Percentiles rank a stretch among this genome's conserved stretches.
These are phyloP conservation scores for Isaurus tuberculatus DNA, from an alignment of 92 coral and sea anemone species.

Conservation along the genomic window DNA sequence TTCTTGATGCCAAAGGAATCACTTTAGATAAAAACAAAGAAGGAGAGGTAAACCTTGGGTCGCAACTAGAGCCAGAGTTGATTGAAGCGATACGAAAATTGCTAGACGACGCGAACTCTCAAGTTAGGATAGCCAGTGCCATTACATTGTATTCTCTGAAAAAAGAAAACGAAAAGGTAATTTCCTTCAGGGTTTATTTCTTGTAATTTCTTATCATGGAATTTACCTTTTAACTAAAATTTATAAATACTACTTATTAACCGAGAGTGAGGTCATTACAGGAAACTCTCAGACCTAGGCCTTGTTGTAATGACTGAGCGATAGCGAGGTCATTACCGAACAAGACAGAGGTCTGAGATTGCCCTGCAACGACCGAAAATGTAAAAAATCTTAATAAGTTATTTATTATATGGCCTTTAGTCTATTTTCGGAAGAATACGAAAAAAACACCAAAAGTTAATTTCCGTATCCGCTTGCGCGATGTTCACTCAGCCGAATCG, in stretches of 20 bases:
- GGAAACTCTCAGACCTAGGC: too few relatives aligned
- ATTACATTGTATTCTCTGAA: conserved; percentile 86
- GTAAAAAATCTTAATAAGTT: too few relatives aligned
- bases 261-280: too few relatives aligned
- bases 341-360: too few relatives aligned
- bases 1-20: conserved; percentile 58
- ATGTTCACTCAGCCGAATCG: too few relatives aligned
- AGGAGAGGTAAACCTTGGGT: conserved; percentile 62
- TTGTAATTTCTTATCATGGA: not conserved
- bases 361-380: too few relatives aligned
- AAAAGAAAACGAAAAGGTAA: conserved; percentile 77
- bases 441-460: too few relatives aligned
- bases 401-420: too few relatives aligned
- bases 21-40: conserved; percentile 70
- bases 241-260: not conserved
- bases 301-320: too few relatives aligned
- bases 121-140: conserved; percentile 93
- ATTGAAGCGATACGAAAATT: conserved; percentile 73
- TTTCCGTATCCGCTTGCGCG: too few relatives aligned
- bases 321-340: too few relatives aligned
- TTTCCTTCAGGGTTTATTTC: not conserved
- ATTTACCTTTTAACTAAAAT: not conserved
- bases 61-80: conserved; percentile 85
- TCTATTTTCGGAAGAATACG: too few relatives aligned
- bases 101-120: conserved; percentile 80